Evolutionary conservation across 2,888 invertebrate species (phyloP).

Genomic region (Agrotis puta): DNA sequence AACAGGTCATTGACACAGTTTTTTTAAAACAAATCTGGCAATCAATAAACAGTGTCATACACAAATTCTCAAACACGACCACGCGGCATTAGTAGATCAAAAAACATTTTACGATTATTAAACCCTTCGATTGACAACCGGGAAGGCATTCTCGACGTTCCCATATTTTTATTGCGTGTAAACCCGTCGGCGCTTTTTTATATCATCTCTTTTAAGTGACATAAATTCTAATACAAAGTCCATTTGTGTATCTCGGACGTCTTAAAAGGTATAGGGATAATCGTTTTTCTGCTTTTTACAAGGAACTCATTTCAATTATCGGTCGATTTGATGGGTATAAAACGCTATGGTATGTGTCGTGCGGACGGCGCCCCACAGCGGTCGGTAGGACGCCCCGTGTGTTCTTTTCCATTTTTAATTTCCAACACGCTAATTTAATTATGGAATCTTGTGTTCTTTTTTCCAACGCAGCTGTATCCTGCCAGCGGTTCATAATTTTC

Average conservation of each 20-base stretch:
- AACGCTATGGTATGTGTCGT: slow-evolving; percentile 88
- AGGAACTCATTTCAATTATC: slow-evolving; percentile 91
- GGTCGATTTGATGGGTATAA: slow-evolving; percentile 89
- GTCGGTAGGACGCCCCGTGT: slow-evolving; percentile 82
- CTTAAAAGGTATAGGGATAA: slow-evolving; percentile 90
- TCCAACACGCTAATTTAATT: slow-evolving; percentile 90
- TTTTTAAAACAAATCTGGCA: slow-evolving; percentile 30
- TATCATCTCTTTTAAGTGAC: slow-evolving; percentile 90
- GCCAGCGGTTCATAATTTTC: slow-evolving; percentile 80
- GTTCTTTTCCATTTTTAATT: slow-evolving; percentile 82
- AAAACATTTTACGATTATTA: slow-evolving; percentile 90
- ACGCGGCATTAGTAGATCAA: slow-evolving; percentile 82
- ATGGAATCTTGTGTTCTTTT: slow-evolving; percentile 79
- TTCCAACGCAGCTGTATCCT: slow-evolving; percentile 86
- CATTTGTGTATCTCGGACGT: slow-evolving; percentile 91
- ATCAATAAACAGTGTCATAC: slow-evolving; percentile 59
- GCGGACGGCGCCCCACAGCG: slow-evolving; percentile 86
- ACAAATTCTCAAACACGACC: slow-evolving; percentile 66
- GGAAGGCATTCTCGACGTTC: slow-evolving; percentile 87
- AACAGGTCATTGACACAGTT: slow-evolving; percentile 28
- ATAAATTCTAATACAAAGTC: slow-evolving; percentile 91
- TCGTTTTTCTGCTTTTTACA: slow-evolving; percentile 91
- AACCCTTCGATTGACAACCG: slow-evolving; percentile 89
- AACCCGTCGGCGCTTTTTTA: slow-evolving; percentile 90
- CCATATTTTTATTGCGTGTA: slow-evolving; percentile 91